A percentile compares a stretch with the other conserved stretches of the same genome.
These are phyloP conservation scores for Pampusana beccarii DNA, from an alignment of 2,113 vertebrate genomes.

Conservation along the genomic window DNA sequence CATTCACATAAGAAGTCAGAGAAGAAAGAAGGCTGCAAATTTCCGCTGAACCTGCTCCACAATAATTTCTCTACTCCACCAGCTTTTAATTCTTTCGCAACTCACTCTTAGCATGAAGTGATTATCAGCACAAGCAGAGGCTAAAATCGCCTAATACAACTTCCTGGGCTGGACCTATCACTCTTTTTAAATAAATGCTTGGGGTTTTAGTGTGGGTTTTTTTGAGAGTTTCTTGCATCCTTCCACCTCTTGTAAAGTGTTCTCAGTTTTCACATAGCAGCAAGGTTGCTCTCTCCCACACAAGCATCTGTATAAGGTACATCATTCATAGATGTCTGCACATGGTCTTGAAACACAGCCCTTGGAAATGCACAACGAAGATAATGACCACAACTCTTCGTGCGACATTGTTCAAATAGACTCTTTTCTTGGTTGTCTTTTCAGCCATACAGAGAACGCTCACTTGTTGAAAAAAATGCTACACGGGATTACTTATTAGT, in stretches of 20 bases:
- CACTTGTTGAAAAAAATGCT: conserved; percentile 22
- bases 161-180: not conserved
- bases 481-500: not conserved
- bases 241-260: not conserved
- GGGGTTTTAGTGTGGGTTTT: not conserved
- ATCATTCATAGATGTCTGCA: not conserved
- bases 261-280: not conserved
- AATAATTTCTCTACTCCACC: not conserved
- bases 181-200: not conserved
- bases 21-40: not conserved
- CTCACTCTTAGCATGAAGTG: not conserved
- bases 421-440: not conserved
- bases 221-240: not conserved
- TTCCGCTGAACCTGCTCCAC: not conserved
- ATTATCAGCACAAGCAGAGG: not conserved
- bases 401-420: not conserved
- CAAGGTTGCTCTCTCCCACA: not conserved
- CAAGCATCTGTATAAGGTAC: not conserved
- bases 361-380: not conserved
- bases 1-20: not conserved
- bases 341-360: not conserved
- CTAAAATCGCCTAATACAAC: not conserved
- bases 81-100: not conserved
- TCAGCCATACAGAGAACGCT: accelerated
- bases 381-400: not conserved